phyloP scores from a whole-genome alignment of 2,888 invertebrate species.

The Alviniconcha strummeri region DNA sequence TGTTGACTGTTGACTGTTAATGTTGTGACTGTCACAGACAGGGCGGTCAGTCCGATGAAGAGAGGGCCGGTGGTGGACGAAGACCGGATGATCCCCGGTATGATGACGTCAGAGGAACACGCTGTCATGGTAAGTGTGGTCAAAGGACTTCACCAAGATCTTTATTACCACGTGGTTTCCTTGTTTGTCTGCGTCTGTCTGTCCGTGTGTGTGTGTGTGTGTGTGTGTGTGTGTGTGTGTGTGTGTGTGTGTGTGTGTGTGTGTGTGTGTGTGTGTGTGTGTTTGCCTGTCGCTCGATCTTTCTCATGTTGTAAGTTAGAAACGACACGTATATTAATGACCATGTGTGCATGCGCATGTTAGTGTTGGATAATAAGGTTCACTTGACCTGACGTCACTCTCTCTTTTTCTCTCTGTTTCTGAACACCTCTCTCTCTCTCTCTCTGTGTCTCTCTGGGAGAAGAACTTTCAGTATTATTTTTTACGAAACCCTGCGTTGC shows the following conservation, averaged over 20 bases:
- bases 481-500: neutral
- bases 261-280: neutral
- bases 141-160: too few species aligned
- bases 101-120: constrained; percentile 15
- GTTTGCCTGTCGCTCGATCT: neutral
- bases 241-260: neutral
- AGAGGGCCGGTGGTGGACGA: constrained; percentile 7
- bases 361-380: too few species aligned
- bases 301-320: neutral
- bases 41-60: neutral
- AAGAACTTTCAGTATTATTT: too few species aligned
- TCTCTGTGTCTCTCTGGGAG: neutral
- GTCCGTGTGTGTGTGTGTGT: neutral
- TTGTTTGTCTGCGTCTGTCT: neutral
- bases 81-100: constrained; percentile 21
- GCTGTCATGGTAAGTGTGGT: neutral
- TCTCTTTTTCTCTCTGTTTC: neutral
- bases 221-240: constrained; percentile 1
- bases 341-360: too few species aligned
- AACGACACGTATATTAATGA: too few species aligned
- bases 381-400: neutral
- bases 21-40: neutral
- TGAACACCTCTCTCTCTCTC: neutral
- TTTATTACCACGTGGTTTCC: too few species aligned
- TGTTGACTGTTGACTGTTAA: too few species aligned